A percentile compares a stretch with the other conserved stretches of the same genome.
These are phyloP conservation scores for Festucalex cinctus DNA, from an alignment of 2,113 vertebrate genomes.

Conservation along the genomic window DNA sequence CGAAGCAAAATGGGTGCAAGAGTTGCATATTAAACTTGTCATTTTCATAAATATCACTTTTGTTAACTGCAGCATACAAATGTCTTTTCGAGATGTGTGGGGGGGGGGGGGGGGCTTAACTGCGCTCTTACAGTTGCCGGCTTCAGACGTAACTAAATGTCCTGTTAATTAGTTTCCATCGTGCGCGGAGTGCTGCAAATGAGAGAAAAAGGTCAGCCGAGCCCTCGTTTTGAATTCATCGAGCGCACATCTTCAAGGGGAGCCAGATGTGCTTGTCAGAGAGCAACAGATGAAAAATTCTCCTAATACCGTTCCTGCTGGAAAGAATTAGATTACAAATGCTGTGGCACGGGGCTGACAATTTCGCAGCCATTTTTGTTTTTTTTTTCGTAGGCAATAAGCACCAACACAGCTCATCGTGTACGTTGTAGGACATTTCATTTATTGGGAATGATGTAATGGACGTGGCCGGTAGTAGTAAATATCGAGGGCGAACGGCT, in stretches of 20 bases:
- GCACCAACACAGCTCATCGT: conserved; percentile 35
- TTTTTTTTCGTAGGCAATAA: conserved; percentile 46
- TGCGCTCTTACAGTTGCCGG: conserved; percentile 35
- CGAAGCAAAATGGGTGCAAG: conserved; percentile 14
- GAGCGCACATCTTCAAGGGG: conserved; percentile 25
- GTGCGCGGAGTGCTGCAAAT: conserved; percentile 36
- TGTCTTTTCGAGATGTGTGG: conserved; percentile 55
- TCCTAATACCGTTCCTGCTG: conserved; percentile 43
- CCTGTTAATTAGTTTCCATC: conserved; percentile 63
- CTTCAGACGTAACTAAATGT: conserved; percentile 57
- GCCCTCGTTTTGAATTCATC: conserved; percentile 48
- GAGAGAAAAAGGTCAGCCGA: conserved; percentile 36
- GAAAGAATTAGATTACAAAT: conserved; percentile 39
- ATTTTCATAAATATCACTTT: conserved; percentile 59
- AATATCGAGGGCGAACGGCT: conserved; percentile 58
- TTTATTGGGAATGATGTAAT: conserved; percentile 61
- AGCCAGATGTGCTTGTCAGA: conserved; percentile 46
- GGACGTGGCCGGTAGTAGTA: conserved; percentile 40
- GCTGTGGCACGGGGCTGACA: conserved; percentile 11
- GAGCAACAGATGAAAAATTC: conserved; percentile 56
- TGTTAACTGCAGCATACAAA: conserved; percentile 58
- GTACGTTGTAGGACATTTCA: conserved; percentile 39
- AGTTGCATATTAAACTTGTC: conserved; percentile 52
- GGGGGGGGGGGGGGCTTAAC: conserved; percentile 42
- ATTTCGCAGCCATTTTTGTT: conserved; percentile 40